Evolutionary conservation across 2,113 vertebrate species (phyloP).

Genomic region (Chaetorhynchus papuensis): DNA sequence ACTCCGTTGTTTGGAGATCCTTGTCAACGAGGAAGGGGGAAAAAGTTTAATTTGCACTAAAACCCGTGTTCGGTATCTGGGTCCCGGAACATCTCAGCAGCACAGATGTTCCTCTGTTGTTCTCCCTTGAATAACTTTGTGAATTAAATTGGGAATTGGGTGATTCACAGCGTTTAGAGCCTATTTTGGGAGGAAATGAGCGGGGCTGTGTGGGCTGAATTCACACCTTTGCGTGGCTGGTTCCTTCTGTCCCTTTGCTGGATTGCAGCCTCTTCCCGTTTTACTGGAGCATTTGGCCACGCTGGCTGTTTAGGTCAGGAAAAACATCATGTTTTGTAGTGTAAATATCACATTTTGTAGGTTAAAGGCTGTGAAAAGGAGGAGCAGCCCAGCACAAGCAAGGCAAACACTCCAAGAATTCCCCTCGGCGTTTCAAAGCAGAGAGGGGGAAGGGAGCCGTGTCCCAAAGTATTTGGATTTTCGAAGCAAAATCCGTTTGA

Average conservation of each 20-base stretch:
- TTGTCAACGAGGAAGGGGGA: not conserved
- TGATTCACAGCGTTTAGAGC: not conserved
- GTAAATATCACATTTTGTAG: not conserved
- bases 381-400: not conserved
- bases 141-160: conserved; percentile 37
- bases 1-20: not conserved
- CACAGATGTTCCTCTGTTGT: not conserved
- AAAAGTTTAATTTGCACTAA: not conserved
- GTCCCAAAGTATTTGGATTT: not conserved
- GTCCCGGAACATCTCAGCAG: not conserved
- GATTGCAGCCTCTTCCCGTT: not conserved
- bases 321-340: not conserved
- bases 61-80: not conserved
- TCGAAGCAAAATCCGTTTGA: not conserved
- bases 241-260: not conserved
- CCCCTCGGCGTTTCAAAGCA: not conserved
- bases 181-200: not conserved
- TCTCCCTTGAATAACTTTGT: conserved; percentile 22
- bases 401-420: not conserved
- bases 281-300: not conserved
- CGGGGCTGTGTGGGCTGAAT: not conserved
- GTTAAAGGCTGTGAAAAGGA: not conserved
- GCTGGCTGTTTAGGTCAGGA: not conserved
- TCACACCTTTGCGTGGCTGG: not conserved
- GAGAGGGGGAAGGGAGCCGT: not conserved